Conservation (phyloP, 2,797 vertebrate genomes). For the Oryzias dopingdopingensis region DNA sequence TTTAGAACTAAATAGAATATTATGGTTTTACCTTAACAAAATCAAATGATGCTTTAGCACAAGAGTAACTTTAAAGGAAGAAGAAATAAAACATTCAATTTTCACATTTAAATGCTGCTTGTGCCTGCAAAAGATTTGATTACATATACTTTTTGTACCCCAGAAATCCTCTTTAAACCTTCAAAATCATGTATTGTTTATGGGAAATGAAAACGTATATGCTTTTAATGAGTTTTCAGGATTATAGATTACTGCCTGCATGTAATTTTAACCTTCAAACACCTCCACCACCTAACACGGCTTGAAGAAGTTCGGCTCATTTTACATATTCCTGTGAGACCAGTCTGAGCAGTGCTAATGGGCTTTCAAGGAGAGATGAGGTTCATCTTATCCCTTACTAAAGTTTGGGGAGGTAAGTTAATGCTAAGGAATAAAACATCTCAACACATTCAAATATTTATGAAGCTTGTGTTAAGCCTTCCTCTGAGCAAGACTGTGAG, state of each 20-base stretch:
- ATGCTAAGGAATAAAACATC: conserved; percentile 39
- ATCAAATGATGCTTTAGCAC: too few relatives aligned
- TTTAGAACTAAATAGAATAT: too few relatives aligned
- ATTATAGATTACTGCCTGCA: background rate
- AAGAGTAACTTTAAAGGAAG: too few relatives aligned
- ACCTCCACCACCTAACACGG: background rate
- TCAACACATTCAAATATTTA: conserved; percentile 52
- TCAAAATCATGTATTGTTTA: too few relatives aligned
- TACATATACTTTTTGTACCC: too few relatives aligned
- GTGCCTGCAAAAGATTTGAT: too few relatives aligned
- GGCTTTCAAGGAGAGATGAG: conserved; percentile 23
- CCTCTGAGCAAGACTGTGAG: conserved; percentile 23
- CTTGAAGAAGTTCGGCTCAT: background rate
- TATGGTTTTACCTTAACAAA: too few relatives aligned
- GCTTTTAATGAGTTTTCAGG: too few relatives aligned
- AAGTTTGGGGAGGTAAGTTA: conserved; percentile 24
- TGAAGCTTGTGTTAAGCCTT: conserved; percentile 35
- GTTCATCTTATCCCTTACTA: conserved; percentile 15
- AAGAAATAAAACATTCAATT: too few relatives aligned
- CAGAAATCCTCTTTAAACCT: too few relatives aligned
- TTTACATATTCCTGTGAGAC: conserved; percentile 1
- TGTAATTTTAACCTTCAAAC: background rate
- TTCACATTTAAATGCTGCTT: too few relatives aligned
- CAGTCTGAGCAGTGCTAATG: conserved; percentile 10
- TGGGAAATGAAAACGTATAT: too few relatives aligned